These are phyloP conservation scores for Rhyzopertha dominica DNA, from an alignment of 1,140 invertebrate genomes.

Conservation along the genomic window DNA sequence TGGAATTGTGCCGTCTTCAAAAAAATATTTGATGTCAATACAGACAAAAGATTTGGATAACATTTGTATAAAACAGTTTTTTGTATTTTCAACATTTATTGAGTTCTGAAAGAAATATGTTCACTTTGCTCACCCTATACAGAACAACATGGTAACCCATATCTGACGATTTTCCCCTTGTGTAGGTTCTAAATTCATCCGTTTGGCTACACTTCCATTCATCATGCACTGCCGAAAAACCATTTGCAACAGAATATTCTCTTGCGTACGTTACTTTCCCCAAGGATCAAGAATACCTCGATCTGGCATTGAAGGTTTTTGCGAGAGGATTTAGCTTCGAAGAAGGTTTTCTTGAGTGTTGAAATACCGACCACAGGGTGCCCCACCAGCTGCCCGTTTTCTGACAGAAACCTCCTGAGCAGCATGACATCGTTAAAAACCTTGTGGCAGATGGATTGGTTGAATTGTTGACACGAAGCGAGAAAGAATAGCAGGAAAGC, in stretches of 20 bases:
- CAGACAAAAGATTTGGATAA: too few species aligned
- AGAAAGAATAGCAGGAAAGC: slow-evolving; percentile 74
- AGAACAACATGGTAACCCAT: too few species aligned
- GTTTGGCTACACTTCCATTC: too few species aligned
- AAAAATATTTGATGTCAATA: too few species aligned
- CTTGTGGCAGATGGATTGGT: slow-evolving; percentile 83
- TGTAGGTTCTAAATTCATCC: too few species aligned
- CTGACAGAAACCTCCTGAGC: slow-evolving; percentile 63
- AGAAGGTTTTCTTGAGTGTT: slow-evolving; percentile 66
- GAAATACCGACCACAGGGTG: slow-evolving; percentile 60
- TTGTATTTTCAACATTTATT: too few species aligned
- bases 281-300: slow-evolving; percentile 75
- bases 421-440: slow-evolving; percentile 78
- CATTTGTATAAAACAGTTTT: too few species aligned
- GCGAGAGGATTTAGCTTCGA: slow-evolving; percentile 58
- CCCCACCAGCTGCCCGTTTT: slow-evolving; percentile 67
- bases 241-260: slow-evolving; percentile 81
- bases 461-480: slow-evolving; percentile 74
- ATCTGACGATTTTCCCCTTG: too few species aligned
- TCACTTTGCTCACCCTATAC: too few species aligned
- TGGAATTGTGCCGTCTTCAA: too few species aligned
- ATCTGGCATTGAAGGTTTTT: slow-evolving; percentile 70
- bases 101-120: too few species aligned
- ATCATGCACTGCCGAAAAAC: slow-evolving; percentile 66
- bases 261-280: slow-evolving; percentile 81